Evolutionary conservation across 2,797 vertebrate species (phyloP).

Genomic region (Acanthurus lineatus): DNA sequence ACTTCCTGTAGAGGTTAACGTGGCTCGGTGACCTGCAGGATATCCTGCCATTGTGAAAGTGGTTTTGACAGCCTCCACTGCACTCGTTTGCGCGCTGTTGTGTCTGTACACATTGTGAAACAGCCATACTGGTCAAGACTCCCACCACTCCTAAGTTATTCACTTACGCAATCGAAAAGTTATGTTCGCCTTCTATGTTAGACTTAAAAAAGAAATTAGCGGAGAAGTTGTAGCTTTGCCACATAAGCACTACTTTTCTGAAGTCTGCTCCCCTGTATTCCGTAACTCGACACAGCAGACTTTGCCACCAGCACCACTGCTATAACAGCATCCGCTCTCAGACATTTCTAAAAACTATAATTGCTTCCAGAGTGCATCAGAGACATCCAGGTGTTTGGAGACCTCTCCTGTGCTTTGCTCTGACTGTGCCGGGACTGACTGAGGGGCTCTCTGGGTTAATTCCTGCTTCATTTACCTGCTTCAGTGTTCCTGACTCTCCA

Average conservation of each 20-base stretch:
- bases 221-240: background rate
- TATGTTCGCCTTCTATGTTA: slow-evolving; percentile 3
- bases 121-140: slow-evolving; percentile 25
- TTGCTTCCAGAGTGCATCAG: slow-evolving; percentile 76
- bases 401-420: slow-evolving; percentile 70
- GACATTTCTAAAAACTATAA: slow-evolving; percentile 64
- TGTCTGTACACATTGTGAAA: slow-evolving; percentile 65
- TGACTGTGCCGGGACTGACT: slow-evolving; percentile 62
- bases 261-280: slow-evolving; percentile 27
- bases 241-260: slow-evolving; percentile 22
- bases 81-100: slow-evolving; percentile 65
- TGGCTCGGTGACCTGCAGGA: slow-evolving; percentile 84
- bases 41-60: slow-evolving; percentile 87
- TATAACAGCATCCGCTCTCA: slow-evolving; percentile 44
- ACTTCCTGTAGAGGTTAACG: slow-evolving; percentile 82
- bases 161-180: slow-evolving; percentile 51
- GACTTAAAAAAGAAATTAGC: slow-evolving; percentile 16
- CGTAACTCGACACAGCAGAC: slow-evolving; percentile 37
- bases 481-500: slow-evolving; percentile 73
- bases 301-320: slow-evolving; percentile 23
- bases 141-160: slow-evolving; percentile 40
- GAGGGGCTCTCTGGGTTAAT: slow-evolving; percentile 76
- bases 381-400: slow-evolving; percentile 81
- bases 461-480: slow-evolving; percentile 81
- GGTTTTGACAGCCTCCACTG: slow-evolving; percentile 74